Evolutionary conservation across 1,140 invertebrate species (phyloP), one percentile per base, ranked within the genome.

Genomic region (Holotrichia oblita): DNA sequence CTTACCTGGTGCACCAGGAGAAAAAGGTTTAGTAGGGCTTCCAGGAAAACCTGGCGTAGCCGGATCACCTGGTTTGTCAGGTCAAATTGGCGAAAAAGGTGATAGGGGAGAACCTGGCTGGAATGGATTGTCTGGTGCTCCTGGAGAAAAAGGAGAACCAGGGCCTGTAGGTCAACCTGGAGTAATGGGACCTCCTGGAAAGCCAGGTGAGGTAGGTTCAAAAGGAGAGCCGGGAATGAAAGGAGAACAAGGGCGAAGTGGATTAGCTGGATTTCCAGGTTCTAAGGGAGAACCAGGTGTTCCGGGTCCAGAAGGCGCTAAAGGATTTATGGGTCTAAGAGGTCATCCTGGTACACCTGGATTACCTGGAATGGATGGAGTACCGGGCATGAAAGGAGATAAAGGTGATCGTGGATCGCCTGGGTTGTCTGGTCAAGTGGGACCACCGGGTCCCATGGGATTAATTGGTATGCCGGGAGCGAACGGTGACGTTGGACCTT

Each of bases 11-110:
- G 87, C 87, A 27, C 83, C 85, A 81, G 89, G 89, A 78, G 94
- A 95, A 88, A 96, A 96, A 86, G 96, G 96, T 79, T 89, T 97
- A 79, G 91, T 91, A 61, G 86, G 86, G 42, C 82, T 83, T n/a
- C 86, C 85, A 34, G 96, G 95, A 69, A 88, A 88, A 82, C 86
- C 90, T 34, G 91, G 91, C 22, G 85, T 84, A 42, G 81, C 83
- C 22, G 91, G 91, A 73, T 86, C 82, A 42, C 81, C 88, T 8
- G 91, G 91, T 40, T 81, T 89, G 14, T 83, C 88, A 42, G 92
- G 92, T 78, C 83, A 89, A 20, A 82, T 81, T 76, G 93, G 92
- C 14, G 88, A 90, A 64, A 92, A 91, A 85, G 93, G 93, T 79
- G 90, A 91, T 24, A 81, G 89, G 80, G 95, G 93, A 20, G 81